phyloP scores from a whole-genome alignment of 2,113 vertebrate species.

The Corythoichthys haematopterus region DNA sequence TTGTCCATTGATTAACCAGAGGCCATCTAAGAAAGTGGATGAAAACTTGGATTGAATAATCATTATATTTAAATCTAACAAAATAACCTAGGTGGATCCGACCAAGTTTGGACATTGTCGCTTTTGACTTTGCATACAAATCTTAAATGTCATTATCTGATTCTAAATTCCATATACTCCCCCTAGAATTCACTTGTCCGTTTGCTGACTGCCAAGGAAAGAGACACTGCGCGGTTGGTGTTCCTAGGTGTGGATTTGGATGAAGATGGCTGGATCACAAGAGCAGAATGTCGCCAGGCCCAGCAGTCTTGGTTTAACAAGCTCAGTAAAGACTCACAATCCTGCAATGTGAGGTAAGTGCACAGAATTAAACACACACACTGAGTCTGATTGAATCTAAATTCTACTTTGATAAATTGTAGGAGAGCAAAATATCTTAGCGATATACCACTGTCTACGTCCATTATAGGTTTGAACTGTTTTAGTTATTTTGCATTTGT shows the following conservation, averaged over 20 bases:
- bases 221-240: conserved; percentile 73
- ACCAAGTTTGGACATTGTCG: not conserved
- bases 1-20: not conserved
- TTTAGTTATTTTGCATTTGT: no score
- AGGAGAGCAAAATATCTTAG: no score
- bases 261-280: conserved; percentile 70
- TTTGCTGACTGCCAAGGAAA: conserved; percentile 84
- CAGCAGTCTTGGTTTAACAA: conserved; percentile 87
- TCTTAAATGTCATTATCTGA: not conserved
- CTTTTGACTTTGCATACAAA: not conserved
- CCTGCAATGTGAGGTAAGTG: conserved; percentile 86
- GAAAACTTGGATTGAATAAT: not conserved
- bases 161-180: not conserved
- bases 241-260: conserved; percentile 80
- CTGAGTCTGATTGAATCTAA: no score
- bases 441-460: no score
- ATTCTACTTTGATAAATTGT: no score
- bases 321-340: conserved; percentile 76
- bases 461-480: no score
- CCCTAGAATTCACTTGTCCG: conserved; percentile 84
- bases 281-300: conserved; percentile 74
- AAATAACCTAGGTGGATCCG: not conserved
- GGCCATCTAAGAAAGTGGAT: not conserved
- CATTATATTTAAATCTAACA: not conserved
- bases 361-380: not conserved